A percentile compares a stretch with the other conserved stretches of the same genome.
Evolutionary conservation across 2,888 invertebrate genomes (phyloP).

Genomic region (Sisyra nigra): DNA sequence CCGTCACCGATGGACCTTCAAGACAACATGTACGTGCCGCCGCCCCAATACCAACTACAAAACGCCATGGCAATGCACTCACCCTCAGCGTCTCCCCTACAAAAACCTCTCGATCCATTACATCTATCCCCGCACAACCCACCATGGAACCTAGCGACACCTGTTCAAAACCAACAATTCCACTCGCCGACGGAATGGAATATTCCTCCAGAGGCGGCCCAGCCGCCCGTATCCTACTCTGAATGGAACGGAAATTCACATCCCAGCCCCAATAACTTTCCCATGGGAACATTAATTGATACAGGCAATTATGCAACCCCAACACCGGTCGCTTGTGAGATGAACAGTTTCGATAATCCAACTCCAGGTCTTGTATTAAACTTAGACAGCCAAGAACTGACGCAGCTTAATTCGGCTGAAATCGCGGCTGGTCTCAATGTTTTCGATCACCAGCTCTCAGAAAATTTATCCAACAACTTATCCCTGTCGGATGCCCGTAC

Average conservation of each 20-base stretch:
- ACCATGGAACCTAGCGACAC: not conserved
- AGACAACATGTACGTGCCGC: too few species aligned
- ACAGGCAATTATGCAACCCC: not conserved
- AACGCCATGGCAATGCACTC: constrained; percentile 11
- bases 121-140: not conserved
- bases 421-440: constrained; percentile 19
- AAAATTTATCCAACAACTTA: constrained; percentile 29
- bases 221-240: constrained; percentile 6
- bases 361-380: constrained; percentile 18
- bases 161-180: not conserved
- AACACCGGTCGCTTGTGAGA: constrained; percentile 3
- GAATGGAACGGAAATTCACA: constrained; percentile 4
- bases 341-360: constrained; percentile 12
- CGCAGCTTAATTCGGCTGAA: constrained; percentile 26
- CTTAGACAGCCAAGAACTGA: constrained; percentile 23
- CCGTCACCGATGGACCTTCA: constrained; percentile 6
- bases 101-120: constrained; percentile 1
- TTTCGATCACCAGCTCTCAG: constrained; percentile 27
- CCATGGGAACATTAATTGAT: constrained; percentile 1
- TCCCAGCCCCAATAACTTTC: not conserved
- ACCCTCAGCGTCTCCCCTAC: constrained; percentile 11
- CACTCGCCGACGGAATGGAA: not conserved
- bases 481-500: constrained; percentile 27
- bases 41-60: not conserved
- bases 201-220: constrained; percentile 5